Base-by-base conservation (phyloP, 2,797 vertebrate species). In the Luscinia luscinia region DNA sequence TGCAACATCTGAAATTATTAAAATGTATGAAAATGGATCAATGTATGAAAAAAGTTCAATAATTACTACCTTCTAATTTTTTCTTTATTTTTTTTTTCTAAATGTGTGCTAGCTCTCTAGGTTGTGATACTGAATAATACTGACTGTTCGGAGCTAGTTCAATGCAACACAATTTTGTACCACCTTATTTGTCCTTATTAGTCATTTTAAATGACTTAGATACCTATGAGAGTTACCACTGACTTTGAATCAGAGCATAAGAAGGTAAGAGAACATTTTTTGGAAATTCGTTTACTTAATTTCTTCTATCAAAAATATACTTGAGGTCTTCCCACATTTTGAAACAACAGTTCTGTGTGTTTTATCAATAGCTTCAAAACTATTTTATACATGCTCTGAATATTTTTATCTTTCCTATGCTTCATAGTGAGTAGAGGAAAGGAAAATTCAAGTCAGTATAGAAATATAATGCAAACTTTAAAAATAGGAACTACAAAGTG, bases 1-100 rank as follows among this genome's bases (percentile, higher is more conserved):
- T 67, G 12, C 13, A 91, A 79, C 22, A 72, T 63, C 32, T 87
- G 92, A 94, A 89, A 93, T 95, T 93, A 96, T 72, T 84, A 91
- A 89, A 94, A 79, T 83, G 9, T 62, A 89, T 70, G 79, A 48
- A 66, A 96, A 96, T 81, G 46, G n/a, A 63, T 14, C 8, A 19
- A 22, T 27, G 8, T 13, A 67, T 13, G 23, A 52, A 61, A 68
- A 59, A 45, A 24, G 9, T n/a, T 61, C n/a, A 85, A 8, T 61
- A 89, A 91, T 81, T 91, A 88, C 59, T 57, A 49, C 32, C 9
- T 58, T 58, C 27, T 82, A 55, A 23, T 46, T 46, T 43, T 69
- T 43, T 27, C 72, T 68, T 11, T 10, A 45, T 45, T 74, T 22
- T 40, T 74, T 22, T 40, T 49, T 55, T 51, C 45, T 49, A 34